phyloP scores from a whole-genome alignment of 2,113 vertebrate species.

The Pica pica region DNA sequence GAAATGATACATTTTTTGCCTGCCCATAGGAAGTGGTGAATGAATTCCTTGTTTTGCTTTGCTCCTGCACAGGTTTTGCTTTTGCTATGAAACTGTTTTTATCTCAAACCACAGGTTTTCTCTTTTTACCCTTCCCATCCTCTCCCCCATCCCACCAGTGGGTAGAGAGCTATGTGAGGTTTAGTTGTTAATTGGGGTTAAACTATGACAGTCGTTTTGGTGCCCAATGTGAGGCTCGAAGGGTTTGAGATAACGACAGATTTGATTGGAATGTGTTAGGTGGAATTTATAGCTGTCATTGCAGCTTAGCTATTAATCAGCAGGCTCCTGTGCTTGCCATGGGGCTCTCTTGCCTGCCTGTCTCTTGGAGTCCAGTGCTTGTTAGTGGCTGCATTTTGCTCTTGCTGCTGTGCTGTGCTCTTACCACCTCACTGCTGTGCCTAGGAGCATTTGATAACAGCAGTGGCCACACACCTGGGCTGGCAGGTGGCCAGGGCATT shows the following conservation, averaged over 20 bases:
- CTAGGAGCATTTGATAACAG: neutral
- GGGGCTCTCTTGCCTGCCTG: neutral
- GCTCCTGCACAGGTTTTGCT: neutral
- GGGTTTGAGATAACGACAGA: neutral
- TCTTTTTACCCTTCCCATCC: neutral
- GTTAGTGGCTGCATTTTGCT: neutral
- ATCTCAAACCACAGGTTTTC: neutral
- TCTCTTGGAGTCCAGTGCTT: neutral
- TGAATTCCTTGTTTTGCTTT: neutral
- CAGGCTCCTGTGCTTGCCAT: neutral
- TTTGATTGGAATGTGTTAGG: neutral
- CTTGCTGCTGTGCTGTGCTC: neutral
- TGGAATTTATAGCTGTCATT: neutral
- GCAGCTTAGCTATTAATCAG: neutral
- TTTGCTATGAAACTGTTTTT: neutral
- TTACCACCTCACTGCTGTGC: neutral
- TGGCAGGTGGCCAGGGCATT: neutral
- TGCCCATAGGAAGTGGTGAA: neutral
- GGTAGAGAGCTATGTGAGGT: neutral
- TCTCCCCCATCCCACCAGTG: neutral
- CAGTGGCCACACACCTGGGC: neutral
- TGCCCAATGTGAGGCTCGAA: neutral
- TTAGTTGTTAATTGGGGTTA: neutral
- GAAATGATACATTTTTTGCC: neutral
- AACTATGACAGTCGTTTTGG: neutral